Percentiles rank a stretch among this genome's conserved stretches.
These are phyloP conservation scores for Megaceryle torquata DNA, from an alignment of 2,113 vertebrate species.

Conservation along the genomic window DNA sequence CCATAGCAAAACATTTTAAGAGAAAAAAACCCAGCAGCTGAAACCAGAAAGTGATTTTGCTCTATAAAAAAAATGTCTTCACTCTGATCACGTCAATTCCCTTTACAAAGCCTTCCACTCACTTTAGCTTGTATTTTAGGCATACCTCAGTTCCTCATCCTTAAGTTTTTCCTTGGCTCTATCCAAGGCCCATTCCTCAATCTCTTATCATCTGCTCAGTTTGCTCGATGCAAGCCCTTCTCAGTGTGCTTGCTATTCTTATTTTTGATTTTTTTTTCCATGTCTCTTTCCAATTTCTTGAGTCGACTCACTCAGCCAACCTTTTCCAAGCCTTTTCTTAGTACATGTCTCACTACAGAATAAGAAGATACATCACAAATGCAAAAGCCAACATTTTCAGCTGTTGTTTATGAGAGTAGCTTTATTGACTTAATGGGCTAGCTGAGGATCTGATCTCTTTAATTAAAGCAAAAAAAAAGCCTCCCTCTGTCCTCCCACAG, in stretches of 20 bases:
- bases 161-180: slow-evolving; percentile 10
- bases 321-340: slow-evolving; percentile 49
- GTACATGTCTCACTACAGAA: neutral
- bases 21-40: neutral
- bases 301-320: neutral
- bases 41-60: slow-evolving; percentile 24
- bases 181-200: neutral
- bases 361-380: slow-evolving; percentile 9
- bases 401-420: slow-evolving; percentile 8
- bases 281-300: slow-evolving; percentile 24
- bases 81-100: neutral
- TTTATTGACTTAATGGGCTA: neutral
- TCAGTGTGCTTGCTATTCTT: neutral
- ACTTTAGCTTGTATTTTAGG: slow-evolving; percentile 7
- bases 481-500: neutral
- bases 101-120: neutral
- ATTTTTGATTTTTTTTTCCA: neutral
- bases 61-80: neutral
- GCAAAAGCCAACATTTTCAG: slow-evolving; percentile 41
- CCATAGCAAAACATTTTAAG: neutral
- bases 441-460: neutral
- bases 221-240: neutral
- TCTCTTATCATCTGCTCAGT: slow-evolving; percentile 15
- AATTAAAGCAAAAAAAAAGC: neutral
- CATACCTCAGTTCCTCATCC: neutral